Evolutionary conservation across 2,888 invertebrate genomes (phyloP), one percentile per base, ranked within the genome.

Genomic region (Lamproptera curius): DNA sequence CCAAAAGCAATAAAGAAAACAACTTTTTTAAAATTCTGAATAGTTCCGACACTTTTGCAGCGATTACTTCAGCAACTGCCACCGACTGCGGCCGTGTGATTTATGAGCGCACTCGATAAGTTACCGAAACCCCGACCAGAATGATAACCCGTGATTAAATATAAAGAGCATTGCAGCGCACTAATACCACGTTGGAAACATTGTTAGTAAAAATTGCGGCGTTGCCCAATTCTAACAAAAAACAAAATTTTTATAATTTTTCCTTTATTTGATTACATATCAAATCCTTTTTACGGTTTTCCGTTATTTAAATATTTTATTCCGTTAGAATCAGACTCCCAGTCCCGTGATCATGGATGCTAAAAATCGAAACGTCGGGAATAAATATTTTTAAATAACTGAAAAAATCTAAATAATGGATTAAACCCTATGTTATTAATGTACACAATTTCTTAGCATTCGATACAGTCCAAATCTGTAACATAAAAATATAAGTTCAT

Each of bases 91-190:
- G 65, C 67, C 58, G 64, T 55, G 65, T 82, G 76, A 82, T 76
- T 75, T 80, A 81, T 74, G 71, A 65, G 65, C 65, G 66, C 69
- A 72, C 70, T 73, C 73, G 73, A 73, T 74, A 76, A 73, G 70
- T 74, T 80, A 76, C 68, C 74, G 70, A 80, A 79, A 67, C 70
- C 62, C 63, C 61, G 60, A 69, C 64, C 52, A 53, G 71, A 78
- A 80, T 81, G 77, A 81, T 80, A 76, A 76, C 72, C 76, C 70
- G 72, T 70, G 76, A 78, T 78, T 81, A 76, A 73, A 78, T 75
- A 77, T 74, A 77, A 82, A 79, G 73, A 73, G 65, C 68, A 53
- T 59, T 57, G 64, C 65, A 61, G 60, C 59, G 57, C 56, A 63
- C 66, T 76, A 79, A 82, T 73, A 74, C 69, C 67, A 65, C 66